These are phyloP conservation scores for Mylabris phalerata DNA, from an alignment of 1,140 invertebrate species.

Conservation along the genomic window DNA sequence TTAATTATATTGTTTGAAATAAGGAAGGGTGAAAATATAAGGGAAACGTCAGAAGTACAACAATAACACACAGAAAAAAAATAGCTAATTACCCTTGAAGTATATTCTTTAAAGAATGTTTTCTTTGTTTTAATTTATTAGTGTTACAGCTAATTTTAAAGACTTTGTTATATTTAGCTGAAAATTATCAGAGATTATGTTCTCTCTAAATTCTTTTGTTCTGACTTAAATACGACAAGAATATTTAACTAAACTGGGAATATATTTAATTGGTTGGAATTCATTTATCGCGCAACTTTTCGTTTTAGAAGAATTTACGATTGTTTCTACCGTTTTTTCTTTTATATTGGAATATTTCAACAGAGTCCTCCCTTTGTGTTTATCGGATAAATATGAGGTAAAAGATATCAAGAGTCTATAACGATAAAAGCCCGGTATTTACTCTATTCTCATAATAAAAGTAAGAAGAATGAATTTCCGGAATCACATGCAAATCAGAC, in stretches of 20 bases:
- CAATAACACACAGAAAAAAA: not conserved
- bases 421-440: not conserved
- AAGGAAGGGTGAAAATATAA: no score
- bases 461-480: slow-evolving; percentile 1
- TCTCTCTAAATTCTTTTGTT: slow-evolving; percentile 1
- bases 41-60: no score
- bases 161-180: not conserved
- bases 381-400: no score
- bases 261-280: no score
- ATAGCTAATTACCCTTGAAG: slow-evolving; percentile 3
- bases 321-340: no score
- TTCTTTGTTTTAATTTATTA: slow-evolving; percentile 12
- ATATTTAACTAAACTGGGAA: not conserved
- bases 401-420: no score
- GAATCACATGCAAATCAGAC: slow-evolving; percentile 15
- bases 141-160: slow-evolving; percentile 5
- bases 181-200: slow-evolving; percentile 4
- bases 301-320: no score
- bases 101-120: slow-evolving; percentile 1
- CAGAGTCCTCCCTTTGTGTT: no score
- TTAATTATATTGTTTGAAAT: no score
- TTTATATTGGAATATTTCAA: not conserved
- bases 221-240: not conserved
- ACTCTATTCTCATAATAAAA: not conserved
- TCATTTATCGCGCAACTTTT: no score